Conservation (phyloP, 2,888 invertebrate genomes). For the Agriopis leucophaearia region DNA sequence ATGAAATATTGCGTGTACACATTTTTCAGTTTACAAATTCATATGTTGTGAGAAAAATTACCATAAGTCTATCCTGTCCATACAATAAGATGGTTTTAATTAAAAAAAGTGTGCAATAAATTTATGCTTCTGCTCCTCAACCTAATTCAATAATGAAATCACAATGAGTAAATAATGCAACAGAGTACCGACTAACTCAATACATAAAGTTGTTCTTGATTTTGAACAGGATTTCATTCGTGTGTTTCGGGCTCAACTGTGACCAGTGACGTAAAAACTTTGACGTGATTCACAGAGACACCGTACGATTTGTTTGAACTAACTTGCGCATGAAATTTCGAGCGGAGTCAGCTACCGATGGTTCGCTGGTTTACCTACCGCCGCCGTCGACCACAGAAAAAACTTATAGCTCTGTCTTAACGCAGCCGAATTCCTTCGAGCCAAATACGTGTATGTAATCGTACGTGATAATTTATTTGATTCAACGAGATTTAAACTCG, state of each 20-base stretch:
- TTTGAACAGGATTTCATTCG: slow-evolving; percentile 1
- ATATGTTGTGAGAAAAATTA: too few species aligned
- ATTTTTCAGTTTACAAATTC: too few species aligned
- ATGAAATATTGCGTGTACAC: too few species aligned
- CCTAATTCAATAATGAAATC: too few species aligned
- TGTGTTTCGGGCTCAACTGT: slow-evolving; percentile 44
- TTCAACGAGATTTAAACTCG: slow-evolving; percentile 63
- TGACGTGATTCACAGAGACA: slow-evolving; percentile 78
- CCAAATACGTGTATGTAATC: slow-evolving; percentile 84
- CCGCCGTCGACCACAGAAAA: slow-evolving; percentile 72
- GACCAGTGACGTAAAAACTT: slow-evolving; percentile 66
- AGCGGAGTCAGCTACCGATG: slow-evolving; percentile 82
- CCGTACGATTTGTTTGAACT: slow-evolving; percentile 86
- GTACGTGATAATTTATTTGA: slow-evolving; percentile 81
- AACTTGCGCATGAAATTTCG: slow-evolving; percentile 82
- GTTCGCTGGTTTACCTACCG: slow-evolving; percentile 85
- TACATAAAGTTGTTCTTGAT: neutral
- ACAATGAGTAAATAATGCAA: neutral
- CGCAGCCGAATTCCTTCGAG: slow-evolving; percentile 81
- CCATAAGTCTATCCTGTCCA: too few species aligned
- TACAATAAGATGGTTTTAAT: too few species aligned
- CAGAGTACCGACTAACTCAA: neutral
- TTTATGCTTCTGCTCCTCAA: too few species aligned
- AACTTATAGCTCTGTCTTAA: slow-evolving; percentile 73
- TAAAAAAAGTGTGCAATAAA: too few species aligned